phyloP scores from a whole-genome alignment of 53 echinoderm and acorn worm genomes.

The Mesocentrotus franciscanus region DNA sequence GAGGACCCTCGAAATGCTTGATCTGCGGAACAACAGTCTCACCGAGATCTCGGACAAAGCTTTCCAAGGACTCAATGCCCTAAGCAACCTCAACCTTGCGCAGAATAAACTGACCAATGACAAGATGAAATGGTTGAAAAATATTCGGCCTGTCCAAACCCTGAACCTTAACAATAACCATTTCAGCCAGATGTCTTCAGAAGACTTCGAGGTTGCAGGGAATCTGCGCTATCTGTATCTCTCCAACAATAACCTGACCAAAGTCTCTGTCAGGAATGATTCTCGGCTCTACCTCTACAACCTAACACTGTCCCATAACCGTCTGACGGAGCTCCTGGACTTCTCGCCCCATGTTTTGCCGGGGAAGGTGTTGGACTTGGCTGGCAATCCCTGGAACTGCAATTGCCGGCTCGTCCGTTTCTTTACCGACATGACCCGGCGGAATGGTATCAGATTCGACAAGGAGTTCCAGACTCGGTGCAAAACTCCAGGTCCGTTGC shows the following conservation, averaged over 20 bases:
- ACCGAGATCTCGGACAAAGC: conserved; percentile 63
- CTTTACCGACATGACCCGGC: conserved; percentile 39
- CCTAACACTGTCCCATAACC: conserved; percentile 55
- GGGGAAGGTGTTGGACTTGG: conserved; percentile 66
- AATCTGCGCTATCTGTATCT: conserved; percentile 47
- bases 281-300: conserved; percentile 50
- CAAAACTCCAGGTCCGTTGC: not conserved
- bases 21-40: conserved; percentile 72
- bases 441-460: conserved; percentile 39
- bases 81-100: conserved; percentile 69
- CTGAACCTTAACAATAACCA: conserved; percentile 51
- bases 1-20: conserved; percentile 62
- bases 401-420: conserved; percentile 61
- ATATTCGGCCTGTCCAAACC: conserved; percentile 14
- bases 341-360: conserved; percentile 46
- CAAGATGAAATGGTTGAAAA: conserved; percentile 41
- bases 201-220: conserved; percentile 35
- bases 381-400: conserved; percentile 78
- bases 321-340: conserved; percentile 1
- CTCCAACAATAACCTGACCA: conserved; percentile 47
- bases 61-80: conserved; percentile 51
- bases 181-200: conserved; percentile 13
- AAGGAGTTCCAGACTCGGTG: conserved; percentile 47
- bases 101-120: conserved; percentile 62
- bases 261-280: not conserved